Conservation (phyloP, 2,113 vertebrate species). For the Trogon surrucura region DNA sequence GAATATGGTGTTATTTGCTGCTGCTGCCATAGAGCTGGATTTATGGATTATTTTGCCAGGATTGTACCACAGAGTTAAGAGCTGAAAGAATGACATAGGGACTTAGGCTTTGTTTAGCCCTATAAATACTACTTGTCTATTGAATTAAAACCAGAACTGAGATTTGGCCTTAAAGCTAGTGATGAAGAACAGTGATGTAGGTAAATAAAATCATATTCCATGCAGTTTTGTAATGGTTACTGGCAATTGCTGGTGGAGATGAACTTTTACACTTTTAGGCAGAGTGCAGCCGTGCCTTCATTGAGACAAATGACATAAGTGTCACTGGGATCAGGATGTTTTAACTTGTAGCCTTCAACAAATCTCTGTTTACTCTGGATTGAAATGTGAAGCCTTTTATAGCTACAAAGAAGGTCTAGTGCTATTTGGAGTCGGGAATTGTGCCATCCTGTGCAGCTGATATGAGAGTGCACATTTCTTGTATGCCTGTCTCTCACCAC, state of each 20-base stretch:
- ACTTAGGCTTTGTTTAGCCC: not conserved
- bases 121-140: not conserved
- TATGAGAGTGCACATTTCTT: not conserved
- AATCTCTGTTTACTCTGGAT: not conserved
- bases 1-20: not conserved
- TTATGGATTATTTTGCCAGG: not conserved
- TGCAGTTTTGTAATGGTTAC: not conserved
- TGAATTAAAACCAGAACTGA: constrained; percentile 14
- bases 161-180: not conserved
- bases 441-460: not conserved
- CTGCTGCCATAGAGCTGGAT: not conserved
- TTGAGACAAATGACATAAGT: not conserved
- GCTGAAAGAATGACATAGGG: not conserved
- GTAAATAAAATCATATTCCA: not conserved
- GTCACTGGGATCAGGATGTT: not conserved
- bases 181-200: not conserved
- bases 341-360: not conserved
- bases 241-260: not conserved
- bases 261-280: not conserved
- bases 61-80: not conserved
- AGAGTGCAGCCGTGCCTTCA: not conserved
- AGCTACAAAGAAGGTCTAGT: not conserved
- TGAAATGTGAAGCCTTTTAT: not conserved
- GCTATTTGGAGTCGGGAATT: not conserved
- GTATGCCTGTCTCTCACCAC: not conserved